phyloP scores from a whole-genome alignment of 1,140 invertebrate species.

The Bombus sibiricus region DNA sequence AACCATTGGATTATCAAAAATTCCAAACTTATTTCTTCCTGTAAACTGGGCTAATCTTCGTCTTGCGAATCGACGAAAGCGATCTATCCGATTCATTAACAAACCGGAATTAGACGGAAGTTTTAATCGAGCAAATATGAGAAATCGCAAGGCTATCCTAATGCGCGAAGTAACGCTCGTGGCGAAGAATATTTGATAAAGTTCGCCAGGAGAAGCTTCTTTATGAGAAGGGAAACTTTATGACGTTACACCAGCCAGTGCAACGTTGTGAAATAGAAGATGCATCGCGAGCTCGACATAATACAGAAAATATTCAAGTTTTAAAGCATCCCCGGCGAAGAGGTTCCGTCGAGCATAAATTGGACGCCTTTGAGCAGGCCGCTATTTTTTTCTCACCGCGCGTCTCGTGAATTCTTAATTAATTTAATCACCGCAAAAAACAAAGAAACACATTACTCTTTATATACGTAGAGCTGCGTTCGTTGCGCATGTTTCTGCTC shows the following conservation, averaged over 20 bases:
- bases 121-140: background rate
- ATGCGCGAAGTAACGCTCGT: background rate
- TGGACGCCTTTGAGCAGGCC: constrained; percentile 4
- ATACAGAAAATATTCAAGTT: constrained; percentile 28
- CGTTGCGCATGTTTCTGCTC: background rate
- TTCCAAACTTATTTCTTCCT: too few relatives aligned
- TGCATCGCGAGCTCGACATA: constrained; percentile 11
- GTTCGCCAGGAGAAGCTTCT: background rate
- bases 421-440: constrained; percentile 17
- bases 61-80: too few relatives aligned
- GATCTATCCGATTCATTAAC: background rate
- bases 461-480: background rate
- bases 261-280: background rate
- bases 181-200: constrained; percentile 23
- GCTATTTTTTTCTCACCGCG: background rate
- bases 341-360: constrained; percentile 25
- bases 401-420: constrained; percentile 13
- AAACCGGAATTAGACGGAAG: rapidly evolving
- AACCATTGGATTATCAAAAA: too few relatives aligned
- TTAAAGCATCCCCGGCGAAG: background rate
- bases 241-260: background rate
- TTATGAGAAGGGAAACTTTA: constrained; percentile 20
- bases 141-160: background rate
- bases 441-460: background rate
- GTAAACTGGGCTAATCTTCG: too few relatives aligned